These are phyloP conservation scores for Geotrypetes seraphini DNA, from an alignment of 2,797 vertebrate genomes.

Conservation along the genomic window DNA sequence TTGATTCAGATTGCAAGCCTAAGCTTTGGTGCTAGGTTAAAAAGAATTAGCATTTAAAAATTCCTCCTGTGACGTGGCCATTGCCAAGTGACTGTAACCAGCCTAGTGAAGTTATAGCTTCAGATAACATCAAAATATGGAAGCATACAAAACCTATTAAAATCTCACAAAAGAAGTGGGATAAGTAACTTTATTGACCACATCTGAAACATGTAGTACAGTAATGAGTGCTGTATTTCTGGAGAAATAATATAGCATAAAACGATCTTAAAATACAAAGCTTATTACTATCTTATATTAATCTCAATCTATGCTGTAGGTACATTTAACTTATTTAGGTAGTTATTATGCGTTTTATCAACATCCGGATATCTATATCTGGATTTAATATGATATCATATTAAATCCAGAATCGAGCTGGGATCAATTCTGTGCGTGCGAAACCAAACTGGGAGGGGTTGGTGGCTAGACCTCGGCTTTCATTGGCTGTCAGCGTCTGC, in stretches of 20 bases:
- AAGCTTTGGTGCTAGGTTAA: background rate
- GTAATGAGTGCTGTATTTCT: background rate
- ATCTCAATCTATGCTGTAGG: no score
- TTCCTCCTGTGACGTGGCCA: background rate
- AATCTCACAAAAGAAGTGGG: slow-evolving; percentile 14
- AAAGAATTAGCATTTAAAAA: background rate
- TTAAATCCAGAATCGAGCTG: slow-evolving; percentile 69
- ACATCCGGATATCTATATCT: slow-evolving; percentile 57
- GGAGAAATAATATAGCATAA: no score
- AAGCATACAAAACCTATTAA: slow-evolving; percentile 22
- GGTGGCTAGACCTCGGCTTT: slow-evolving; percentile 68
- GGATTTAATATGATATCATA: slow-evolving; percentile 38
- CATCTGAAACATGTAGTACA: slow-evolving; percentile 1
- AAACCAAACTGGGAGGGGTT: slow-evolving; percentile 87
- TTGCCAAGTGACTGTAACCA: slow-evolving; percentile 8
- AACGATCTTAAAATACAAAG: no score
- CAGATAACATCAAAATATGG: slow-evolving; percentile 16
- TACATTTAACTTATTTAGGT: no score
- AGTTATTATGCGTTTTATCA: no score
- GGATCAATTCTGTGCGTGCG: slow-evolving; percentile 64
- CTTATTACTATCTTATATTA: no score
- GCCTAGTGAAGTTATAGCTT: slow-evolving; percentile 25
- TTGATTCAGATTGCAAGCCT: background rate
- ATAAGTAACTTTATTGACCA: slow-evolving; percentile 29
- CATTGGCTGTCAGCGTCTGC: slow-evolving; percentile 89